A percentile compares a stretch with the other conserved stretches of the same genome.
Evolutionary conservation across 2,888 invertebrate species (phyloP).

Genomic region (Hyposoter dolosus): DNA sequence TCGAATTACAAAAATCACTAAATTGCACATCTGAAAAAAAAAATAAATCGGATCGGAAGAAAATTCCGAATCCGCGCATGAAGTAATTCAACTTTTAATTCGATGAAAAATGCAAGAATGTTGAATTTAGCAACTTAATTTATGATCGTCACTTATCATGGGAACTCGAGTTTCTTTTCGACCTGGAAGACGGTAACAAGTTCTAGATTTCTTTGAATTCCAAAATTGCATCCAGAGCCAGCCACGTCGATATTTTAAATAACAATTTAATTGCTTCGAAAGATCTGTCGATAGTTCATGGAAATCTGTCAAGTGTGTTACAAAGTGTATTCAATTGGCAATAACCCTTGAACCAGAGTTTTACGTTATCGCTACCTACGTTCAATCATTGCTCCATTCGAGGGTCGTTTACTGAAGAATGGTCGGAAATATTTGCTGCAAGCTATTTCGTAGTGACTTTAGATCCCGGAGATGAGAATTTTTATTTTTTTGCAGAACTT

Average conservation of each 20-base stretch:
- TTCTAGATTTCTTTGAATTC: neutral
- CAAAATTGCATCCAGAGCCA: neutral
- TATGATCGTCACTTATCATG: no score
- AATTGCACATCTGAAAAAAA: no score
- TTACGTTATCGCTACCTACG: neutral
- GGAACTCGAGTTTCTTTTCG: neutral
- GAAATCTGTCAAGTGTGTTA: neutral
- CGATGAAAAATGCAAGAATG: no score
- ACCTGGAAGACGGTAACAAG: neutral
- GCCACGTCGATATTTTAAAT: neutral
- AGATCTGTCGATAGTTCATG: neutral
- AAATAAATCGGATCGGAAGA: no score
- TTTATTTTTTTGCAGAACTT: neutral
- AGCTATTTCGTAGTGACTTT: neutral
- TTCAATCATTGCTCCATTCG: neutral
- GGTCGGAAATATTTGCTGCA: neutral
- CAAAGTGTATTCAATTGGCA: neutral
- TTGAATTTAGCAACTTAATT: no score
- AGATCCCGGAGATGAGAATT: conserved; percentile 10
- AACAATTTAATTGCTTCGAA: conserved; percentile 24
- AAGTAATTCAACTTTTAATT: no score
- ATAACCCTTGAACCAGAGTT: conserved; percentile 4
- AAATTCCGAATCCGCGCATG: no score
- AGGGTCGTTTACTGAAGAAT: neutral
- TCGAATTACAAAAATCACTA: no score